These are phyloP conservation scores for Micronycteris hirsuta DNA, from an alignment of 2,113 vertebrate genomes.

Conservation along the genomic window DNA sequence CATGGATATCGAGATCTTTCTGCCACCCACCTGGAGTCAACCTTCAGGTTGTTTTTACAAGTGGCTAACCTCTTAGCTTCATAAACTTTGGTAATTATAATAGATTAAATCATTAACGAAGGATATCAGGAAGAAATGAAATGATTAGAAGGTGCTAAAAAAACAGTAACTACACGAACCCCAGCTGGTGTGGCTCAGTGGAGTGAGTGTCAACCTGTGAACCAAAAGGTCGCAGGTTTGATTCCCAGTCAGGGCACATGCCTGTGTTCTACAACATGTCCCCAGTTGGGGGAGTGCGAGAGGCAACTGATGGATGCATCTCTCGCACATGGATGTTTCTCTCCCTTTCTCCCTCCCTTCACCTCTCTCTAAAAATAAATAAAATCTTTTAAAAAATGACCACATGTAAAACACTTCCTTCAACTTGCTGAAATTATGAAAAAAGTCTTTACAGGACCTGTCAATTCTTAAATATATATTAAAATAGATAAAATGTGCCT, in stretches of 20 bases:
- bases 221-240: too few relatives aligned
- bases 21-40: neutral
- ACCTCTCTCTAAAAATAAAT: too few relatives aligned
- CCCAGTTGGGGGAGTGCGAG: too few relatives aligned
- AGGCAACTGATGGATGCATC: too few relatives aligned
- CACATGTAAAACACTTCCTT: neutral
- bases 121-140: neutral
- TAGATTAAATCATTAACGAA: slow-evolving; percentile 11
- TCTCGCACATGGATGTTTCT: too few relatives aligned
- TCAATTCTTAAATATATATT: neutral
- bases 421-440: neutral
- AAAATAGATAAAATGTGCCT: neutral
- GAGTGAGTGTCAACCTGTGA: too few relatives aligned
- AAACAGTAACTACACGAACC: neutral
- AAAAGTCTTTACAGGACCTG: slow-evolving; percentile 13
- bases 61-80: neutral
- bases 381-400: neutral
- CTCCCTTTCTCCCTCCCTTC: too few relatives aligned
- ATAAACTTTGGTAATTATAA: neutral
- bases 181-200: too few relatives aligned
- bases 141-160: neutral
- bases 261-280: too few relatives aligned
- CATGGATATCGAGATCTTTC: neutral
- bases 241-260: too few relatives aligned
- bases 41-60: neutral